Conservation (phyloP, 2,113 vertebrate species). For the Leucosticte australis region DNA sequence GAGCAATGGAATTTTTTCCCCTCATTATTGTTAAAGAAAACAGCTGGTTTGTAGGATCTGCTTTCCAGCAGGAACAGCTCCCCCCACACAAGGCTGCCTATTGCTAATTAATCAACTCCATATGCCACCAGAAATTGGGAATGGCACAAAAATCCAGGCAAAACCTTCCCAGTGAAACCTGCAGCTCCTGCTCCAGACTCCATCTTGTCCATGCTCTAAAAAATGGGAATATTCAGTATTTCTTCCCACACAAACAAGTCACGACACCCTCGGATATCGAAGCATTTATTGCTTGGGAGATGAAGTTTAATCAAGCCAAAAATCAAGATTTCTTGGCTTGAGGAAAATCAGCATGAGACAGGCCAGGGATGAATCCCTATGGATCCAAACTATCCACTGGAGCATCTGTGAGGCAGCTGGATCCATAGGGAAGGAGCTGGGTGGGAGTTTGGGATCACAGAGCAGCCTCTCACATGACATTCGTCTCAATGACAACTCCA, state of each 20-base stretch:
- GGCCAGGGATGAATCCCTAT: background rate
- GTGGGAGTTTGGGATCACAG: background rate
- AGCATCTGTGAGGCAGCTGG: background rate
- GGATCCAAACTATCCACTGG: background rate
- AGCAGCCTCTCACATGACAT: conserved; percentile 5
- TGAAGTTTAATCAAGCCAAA: background rate
- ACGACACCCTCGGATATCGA: background rate
- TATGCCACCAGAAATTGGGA: background rate
- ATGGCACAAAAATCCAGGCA: background rate
- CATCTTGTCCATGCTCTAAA: background rate
- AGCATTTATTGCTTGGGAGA: background rate
- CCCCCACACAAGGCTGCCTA: background rate
- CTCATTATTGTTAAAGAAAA: conserved; percentile 8
- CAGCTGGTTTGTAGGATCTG: background rate
- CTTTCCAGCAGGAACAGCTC: background rate
- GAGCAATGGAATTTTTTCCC: background rate
- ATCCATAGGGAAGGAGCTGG: background rate
- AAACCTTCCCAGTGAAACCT: background rate
- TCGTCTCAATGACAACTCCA: conserved; percentile 34
- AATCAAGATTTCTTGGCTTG: background rate
- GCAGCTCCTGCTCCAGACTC: background rate
- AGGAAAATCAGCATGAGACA: background rate
- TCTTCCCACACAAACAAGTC: background rate
- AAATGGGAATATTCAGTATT: background rate
- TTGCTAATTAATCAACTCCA: background rate